phyloP scores from a whole-genome alignment of 2,797 vertebrate genomes.

The Gymnothorax reevesii region DNA sequence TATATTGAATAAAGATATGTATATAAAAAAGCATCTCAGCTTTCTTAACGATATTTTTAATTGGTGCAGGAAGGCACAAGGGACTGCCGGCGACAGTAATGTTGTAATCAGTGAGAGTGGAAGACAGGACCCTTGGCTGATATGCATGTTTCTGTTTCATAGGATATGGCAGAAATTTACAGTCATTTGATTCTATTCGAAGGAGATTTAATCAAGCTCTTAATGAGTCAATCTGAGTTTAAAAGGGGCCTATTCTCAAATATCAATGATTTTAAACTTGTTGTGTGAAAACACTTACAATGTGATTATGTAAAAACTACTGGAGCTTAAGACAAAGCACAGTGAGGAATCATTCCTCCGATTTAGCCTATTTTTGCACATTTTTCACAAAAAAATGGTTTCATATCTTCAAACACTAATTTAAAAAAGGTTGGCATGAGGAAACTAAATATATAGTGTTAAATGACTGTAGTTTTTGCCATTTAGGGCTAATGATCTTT shows the following conservation, averaged over 20 bases:
- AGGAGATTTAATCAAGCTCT: not conserved
- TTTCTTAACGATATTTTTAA: too few relatives aligned
- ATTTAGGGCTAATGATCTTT: too few relatives aligned
- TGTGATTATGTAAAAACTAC: not conserved
- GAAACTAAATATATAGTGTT: too few relatives aligned
- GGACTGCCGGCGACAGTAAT: not conserved
- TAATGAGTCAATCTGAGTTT: constrained; percentile 9
- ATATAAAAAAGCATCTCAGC: not conserved
- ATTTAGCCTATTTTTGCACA: too few relatives aligned
- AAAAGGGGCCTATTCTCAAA: not conserved
- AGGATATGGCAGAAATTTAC: not conserved
- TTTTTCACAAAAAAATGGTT: too few relatives aligned
- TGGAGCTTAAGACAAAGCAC: not conserved
- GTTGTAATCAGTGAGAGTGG: not conserved
- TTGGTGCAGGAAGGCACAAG: not conserved
- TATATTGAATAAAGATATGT: not conserved
- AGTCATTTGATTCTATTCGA: not conserved
- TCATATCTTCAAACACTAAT: too few relatives aligned
- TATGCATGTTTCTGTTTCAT: not conserved
- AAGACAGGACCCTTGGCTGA: not conserved
- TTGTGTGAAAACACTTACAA: not conserved
- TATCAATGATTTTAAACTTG: not conserved
- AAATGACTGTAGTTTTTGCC: too few relatives aligned
- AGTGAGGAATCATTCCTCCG: too few relatives aligned
- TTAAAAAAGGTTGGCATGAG: too few relatives aligned